phyloP scores from a whole-genome alignment of 2,797 vertebrate species.

The Taenioides sp. region DNA sequence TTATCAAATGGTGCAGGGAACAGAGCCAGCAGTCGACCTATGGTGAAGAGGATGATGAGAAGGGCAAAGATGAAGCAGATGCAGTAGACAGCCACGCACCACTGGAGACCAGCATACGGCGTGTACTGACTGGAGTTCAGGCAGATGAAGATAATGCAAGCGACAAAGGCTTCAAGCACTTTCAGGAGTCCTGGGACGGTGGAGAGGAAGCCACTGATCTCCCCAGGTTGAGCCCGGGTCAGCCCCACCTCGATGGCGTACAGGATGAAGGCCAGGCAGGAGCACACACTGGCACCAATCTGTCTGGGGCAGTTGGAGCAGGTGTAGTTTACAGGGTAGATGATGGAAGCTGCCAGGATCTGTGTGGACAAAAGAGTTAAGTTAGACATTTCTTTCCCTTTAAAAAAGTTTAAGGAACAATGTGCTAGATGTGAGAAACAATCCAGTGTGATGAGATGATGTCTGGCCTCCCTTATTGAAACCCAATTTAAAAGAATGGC shows the following conservation, averaged over 20 bases:
- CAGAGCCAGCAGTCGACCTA: constrained; percentile 74
- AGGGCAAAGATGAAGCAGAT: constrained; percentile 84
- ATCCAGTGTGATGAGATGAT: too few species aligned
- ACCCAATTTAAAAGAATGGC: too few species aligned
- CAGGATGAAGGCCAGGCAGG: constrained; percentile 79
- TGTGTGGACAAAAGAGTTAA: constrained; percentile 19
- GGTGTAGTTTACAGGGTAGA: constrained; percentile 72
- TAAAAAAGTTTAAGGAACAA: background rate
- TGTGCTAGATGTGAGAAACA: background rate
- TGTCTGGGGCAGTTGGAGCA: constrained; percentile 24
- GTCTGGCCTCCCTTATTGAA: too few species aligned
- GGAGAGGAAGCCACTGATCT: constrained; percentile 85
- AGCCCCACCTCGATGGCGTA: constrained; percentile 81
- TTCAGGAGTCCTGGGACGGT: constrained; percentile 86
- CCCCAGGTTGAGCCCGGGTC: constrained; percentile 76
- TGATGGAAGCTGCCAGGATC: constrained; percentile 81
- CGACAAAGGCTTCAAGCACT: constrained; percentile 85
- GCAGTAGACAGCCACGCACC: constrained; percentile 84
- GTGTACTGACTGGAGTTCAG: constrained; percentile 15
- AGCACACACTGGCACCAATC: constrained; percentile 74
- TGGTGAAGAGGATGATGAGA: constrained; percentile 80
- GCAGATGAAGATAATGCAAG: constrained; percentile 85
- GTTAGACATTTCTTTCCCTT: background rate
- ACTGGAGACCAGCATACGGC: constrained; percentile 49
- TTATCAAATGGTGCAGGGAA: constrained; percentile 77